Conservation (phyloP, 2,113 vertebrate species). For the Burhinus oedicnemus region DNA sequence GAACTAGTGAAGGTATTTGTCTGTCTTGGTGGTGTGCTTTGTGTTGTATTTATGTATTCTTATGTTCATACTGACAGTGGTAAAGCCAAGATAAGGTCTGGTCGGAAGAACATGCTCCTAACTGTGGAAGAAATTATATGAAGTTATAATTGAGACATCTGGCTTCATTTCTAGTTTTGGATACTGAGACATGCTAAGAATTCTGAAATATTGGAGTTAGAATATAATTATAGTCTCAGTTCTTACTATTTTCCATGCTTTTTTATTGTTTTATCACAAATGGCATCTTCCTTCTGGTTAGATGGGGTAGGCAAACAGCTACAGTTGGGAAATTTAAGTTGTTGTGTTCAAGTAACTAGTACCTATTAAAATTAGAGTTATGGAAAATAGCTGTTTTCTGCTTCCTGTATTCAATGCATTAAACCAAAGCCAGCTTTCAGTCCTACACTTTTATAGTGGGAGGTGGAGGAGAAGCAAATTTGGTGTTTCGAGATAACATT, state of each 20-base stretch:
- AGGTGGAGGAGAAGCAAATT: not conserved
- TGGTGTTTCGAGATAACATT: not conserved
- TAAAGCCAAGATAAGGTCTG: not conserved
- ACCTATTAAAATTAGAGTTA: not conserved
- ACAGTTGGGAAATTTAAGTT: not conserved
- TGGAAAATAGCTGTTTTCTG: not conserved
- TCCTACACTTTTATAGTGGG: not conserved
- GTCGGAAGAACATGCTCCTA: not conserved
- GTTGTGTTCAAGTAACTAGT: not conserved
- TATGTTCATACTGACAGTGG: not conserved
- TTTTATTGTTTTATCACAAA: not conserved
- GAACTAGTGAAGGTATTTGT: slow-evolving; percentile 82
- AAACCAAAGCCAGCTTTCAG: not conserved
- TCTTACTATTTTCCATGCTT: not conserved
- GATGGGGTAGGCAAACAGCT: not conserved
- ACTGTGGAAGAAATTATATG: not conserved
- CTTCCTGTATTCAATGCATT: not conserved
- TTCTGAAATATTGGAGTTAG: not conserved
- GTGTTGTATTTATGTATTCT: not conserved
- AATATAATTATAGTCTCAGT: not conserved
- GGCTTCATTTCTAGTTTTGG: not conserved
- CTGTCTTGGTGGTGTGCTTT: not conserved
- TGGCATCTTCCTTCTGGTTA: not conserved
- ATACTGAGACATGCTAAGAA: not conserved
- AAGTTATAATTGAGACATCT: not conserved